A percentile compares a stretch with the other conserved stretches of the same genome.
phyloP scores from a whole-genome alignment of 2,797 vertebrate genomes.

The Neomorphus geoffroyi region DNA sequence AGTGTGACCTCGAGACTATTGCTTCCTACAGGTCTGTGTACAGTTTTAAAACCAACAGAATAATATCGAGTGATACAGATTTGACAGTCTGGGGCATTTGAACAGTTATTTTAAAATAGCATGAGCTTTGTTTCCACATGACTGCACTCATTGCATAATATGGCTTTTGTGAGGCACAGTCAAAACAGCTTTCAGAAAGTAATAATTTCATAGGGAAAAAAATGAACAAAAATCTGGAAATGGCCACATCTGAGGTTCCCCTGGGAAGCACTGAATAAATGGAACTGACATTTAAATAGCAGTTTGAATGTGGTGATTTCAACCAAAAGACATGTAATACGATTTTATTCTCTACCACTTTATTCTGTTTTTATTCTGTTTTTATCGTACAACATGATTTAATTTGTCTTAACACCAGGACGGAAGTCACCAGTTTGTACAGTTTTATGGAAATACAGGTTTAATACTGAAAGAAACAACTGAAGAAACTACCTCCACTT shows the following conservation, averaged over 20 bases:
- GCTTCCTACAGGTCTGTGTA: background rate
- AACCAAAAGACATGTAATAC: background rate
- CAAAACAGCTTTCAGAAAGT: background rate
- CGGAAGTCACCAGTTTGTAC: background rate
- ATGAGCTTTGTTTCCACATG: slow-evolving; percentile 20
- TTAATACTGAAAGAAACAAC: background rate
- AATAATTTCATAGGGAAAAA: background rate
- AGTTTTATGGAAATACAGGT: background rate
- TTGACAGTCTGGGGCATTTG: background rate
- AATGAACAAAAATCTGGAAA: background rate
- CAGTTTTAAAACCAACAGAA: background rate
- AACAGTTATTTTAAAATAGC: slow-evolving; percentile 14
- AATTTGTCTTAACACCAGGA: background rate
- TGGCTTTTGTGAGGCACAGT: background rate
- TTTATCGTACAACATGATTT: background rate
- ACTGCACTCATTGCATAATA: slow-evolving; percentile 2
- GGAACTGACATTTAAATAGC: background rate
- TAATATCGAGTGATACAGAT: background rate
- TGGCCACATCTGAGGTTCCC: background rate
- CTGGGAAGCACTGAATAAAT: background rate
- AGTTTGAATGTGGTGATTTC: background rate
- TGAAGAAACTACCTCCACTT: background rate
- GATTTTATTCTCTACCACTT: background rate
- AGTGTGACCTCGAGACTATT: background rate
- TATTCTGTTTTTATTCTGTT: background rate